A percentile compares a stretch with the other conserved stretches of the same genome.
Evolutionary conservation across 2,888 invertebrate genomes (phyloP).

Genomic region (Pantelozetes paolii): DNA sequence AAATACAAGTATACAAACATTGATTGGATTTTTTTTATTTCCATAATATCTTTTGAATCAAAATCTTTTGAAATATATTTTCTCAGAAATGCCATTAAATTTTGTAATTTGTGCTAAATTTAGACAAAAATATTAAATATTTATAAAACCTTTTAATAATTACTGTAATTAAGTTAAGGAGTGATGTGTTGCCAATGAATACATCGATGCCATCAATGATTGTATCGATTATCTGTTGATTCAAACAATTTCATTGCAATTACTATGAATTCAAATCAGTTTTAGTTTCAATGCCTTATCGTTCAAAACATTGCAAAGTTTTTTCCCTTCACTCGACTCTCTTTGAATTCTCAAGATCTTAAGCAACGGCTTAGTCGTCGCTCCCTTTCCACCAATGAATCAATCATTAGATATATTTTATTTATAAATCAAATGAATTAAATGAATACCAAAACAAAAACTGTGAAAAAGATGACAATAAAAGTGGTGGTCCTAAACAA

Average conservation of each 20-base stretch:
- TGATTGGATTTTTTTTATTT: neutral
- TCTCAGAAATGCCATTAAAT: neutral
- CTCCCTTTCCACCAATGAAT: conserved; percentile 27
- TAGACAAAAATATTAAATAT: neutral
- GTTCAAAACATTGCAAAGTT: neutral
- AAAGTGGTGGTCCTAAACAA: conserved; percentile 54
- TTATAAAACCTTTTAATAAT: neutral
- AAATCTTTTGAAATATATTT: neutral
- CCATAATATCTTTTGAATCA: neutral
- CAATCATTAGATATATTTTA: neutral
- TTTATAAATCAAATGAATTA: neutral
- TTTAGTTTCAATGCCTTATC: neutral
- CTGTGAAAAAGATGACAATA: conserved; percentile 54
- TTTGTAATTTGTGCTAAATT: neutral
- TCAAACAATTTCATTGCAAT: neutral
- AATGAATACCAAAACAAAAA: conserved; percentile 53
- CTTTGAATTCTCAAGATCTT: conserved; percentile 28
- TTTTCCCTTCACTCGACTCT: neutral
- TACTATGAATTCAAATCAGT: neutral
- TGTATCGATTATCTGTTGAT: neutral
- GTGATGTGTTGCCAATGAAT: neutral
- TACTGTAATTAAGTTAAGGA: conserved; percentile 2
- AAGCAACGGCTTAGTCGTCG: conserved; percentile 35
- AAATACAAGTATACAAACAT: neutral
- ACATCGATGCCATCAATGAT: conserved; percentile 11